Conservation (phyloP, 2,113 vertebrate genomes). For the Rhodinocichla rosea region DNA sequence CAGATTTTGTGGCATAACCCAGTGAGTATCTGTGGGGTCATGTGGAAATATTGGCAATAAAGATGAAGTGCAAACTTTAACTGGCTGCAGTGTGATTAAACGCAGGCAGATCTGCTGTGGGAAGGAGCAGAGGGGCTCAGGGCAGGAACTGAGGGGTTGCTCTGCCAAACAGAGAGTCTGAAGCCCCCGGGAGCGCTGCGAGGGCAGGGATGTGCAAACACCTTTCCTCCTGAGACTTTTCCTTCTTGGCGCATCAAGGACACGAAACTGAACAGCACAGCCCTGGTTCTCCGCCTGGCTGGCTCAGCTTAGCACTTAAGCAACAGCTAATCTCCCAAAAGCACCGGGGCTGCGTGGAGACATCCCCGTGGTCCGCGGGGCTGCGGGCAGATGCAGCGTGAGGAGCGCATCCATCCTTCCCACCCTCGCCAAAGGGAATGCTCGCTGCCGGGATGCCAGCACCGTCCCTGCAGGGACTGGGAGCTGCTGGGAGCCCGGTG, state of each 20-base stretch:
- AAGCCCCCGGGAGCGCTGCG: background rate
- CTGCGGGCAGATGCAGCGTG: background rate
- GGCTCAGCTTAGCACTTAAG: constrained; percentile 65
- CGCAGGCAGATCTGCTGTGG: background rate
- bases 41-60: background rate
- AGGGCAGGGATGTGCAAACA: background rate
- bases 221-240: background rate
- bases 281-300: constrained; percentile 55
- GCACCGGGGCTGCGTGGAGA: constrained; percentile 61
- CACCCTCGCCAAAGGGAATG: background rate
- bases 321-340: constrained; percentile 66
- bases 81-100: background rate
- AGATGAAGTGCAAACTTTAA: background rate
- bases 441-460: background rate
- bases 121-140: background rate
- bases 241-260: constrained; percentile 1
- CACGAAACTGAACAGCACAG: background rate
- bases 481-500: background rate
- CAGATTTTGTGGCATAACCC: background rate
- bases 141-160: background rate
- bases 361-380: constrained; percentile 62
- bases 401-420: constrained; percentile 38
- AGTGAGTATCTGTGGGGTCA: background rate
- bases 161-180: background rate
- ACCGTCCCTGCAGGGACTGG: background rate